Evolutionary conservation across 2,113 vertebrate genomes (phyloP).

Genomic region (Forbesichthys agassizii): DNA sequence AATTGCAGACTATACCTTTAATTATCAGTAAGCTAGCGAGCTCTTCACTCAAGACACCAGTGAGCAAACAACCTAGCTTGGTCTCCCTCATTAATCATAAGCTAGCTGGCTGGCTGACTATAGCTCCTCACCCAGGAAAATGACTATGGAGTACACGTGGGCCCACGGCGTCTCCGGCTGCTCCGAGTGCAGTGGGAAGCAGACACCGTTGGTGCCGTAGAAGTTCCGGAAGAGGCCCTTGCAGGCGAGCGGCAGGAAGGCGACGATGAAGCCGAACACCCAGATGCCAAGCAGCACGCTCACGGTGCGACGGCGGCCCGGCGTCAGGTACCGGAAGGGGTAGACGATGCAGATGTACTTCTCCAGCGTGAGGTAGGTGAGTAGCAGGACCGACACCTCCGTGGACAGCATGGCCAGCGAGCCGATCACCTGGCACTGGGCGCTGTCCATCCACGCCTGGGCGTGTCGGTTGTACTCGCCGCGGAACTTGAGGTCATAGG

Average conservation of each 20-base stretch:
- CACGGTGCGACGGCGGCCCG: constrained; percentile 86
- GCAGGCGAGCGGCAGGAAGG: constrained; percentile 87
- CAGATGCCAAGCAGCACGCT: constrained; percentile 88
- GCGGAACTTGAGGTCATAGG: constrained; percentile 92
- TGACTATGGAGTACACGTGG: constrained; percentile 91
- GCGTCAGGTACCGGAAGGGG: constrained; percentile 91
- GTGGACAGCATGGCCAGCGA: constrained; percentile 96
- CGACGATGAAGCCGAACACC: constrained; percentile 87
- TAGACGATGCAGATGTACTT: constrained; percentile 98
- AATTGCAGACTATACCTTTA: no score
- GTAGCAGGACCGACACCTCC: constrained; percentile 93
- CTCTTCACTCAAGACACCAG: no score
- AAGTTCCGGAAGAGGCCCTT: constrained; percentile 92
- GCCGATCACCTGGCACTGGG: constrained; percentile 89
- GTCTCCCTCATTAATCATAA: no score
- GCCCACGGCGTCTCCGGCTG: constrained; percentile 87
- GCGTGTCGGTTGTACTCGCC: constrained; percentile 96
- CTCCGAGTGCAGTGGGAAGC: constrained; percentile 95
- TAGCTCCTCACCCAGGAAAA: constrained; percentile 88
- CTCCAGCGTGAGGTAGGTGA: constrained; percentile 95
- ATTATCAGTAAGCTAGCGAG: no score
- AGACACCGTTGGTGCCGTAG: constrained; percentile 95
- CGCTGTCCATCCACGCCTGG: constrained; percentile 94
- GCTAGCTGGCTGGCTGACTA: no score
- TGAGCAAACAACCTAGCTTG: no score